Conservation (phyloP, 2,113 vertebrate genomes). For the Mus spicilegus region DNA sequence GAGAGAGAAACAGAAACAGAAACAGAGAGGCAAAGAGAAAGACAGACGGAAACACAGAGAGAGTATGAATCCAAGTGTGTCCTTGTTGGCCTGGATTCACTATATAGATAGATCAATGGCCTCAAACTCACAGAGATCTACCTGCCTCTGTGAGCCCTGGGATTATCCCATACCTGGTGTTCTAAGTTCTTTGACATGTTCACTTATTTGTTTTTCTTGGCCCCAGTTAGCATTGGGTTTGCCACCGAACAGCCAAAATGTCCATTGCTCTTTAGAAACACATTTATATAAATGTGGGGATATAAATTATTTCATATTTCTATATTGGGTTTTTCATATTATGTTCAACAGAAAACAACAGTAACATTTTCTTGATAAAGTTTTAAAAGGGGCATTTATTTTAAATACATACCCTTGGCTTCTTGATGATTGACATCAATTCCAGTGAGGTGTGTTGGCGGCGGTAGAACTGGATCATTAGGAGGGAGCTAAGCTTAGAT, state of each 20-base stretch:
- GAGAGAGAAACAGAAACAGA: not conserved
- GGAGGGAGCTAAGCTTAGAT: not conserved
- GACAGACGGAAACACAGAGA: not conserved
- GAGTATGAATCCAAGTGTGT: not conserved
- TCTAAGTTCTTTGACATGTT: not conserved
- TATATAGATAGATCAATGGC: not conserved
- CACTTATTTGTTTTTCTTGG: not conserved
- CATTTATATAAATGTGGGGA: not conserved
- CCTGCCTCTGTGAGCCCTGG: not conserved
- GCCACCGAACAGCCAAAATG: not conserved
- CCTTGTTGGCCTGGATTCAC: not conserved
- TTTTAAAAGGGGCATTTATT: not conserved
- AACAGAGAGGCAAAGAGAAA: not conserved
- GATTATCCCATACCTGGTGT: not conserved
- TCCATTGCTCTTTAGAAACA: not conserved
- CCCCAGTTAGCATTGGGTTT: slow-evolving; percentile 7
- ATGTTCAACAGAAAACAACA: not conserved
- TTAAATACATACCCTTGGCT: not conserved
- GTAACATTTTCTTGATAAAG: not conserved
- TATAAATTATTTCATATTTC: not conserved
- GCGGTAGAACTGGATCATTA: no score
- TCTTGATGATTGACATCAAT: not conserved
- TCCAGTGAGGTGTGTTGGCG: rapidly evolving
- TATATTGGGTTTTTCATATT: not conserved
- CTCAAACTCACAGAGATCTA: not conserved